These are phyloP conservation scores for Eupithecia abbreviata DNA, from an alignment of 2,888 invertebrate genomes.

Conservation along the genomic window DNA sequence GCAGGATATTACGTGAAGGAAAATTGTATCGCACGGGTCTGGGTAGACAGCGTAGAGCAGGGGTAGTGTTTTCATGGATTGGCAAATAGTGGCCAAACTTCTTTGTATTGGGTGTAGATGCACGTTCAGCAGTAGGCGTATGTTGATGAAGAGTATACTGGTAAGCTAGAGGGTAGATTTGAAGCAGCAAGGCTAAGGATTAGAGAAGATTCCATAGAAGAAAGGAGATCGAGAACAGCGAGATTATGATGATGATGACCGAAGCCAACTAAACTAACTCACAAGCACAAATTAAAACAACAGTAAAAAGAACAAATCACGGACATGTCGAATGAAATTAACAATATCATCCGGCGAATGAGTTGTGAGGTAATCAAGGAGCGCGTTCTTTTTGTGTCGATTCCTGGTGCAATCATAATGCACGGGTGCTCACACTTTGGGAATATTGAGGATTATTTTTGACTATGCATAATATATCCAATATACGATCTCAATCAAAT, in stretches of 20 bases:
- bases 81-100: not conserved
- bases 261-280: not conserved
- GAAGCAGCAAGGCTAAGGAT: not conserved
- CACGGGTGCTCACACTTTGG: slow-evolving; percentile 52
- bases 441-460: slow-evolving; percentile 2
- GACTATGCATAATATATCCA: not conserved
- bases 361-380: slow-evolving; percentile 72
- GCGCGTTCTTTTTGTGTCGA: slow-evolving; percentile 63
- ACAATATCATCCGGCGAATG: slow-evolving; percentile 61
- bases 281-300: not conserved
- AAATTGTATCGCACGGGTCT: not conserved
- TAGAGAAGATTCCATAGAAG: not conserved
- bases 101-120: not conserved
- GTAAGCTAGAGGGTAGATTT: not conserved
- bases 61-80: not conserved
- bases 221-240: not conserved
- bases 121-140: not conserved
- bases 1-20: not conserved
- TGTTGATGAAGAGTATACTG: not conserved
- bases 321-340: slow-evolving; percentile 64
- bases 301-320: slow-evolving; percentile 52
- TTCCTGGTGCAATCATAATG: slow-evolving; percentile 69
- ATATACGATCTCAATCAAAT: not conserved
- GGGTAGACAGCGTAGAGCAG: not conserved
- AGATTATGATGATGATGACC: not conserved